Base-by-base conservation (phyloP, 1,140 invertebrate species). In the Neodiprion pinetum region DNA sequence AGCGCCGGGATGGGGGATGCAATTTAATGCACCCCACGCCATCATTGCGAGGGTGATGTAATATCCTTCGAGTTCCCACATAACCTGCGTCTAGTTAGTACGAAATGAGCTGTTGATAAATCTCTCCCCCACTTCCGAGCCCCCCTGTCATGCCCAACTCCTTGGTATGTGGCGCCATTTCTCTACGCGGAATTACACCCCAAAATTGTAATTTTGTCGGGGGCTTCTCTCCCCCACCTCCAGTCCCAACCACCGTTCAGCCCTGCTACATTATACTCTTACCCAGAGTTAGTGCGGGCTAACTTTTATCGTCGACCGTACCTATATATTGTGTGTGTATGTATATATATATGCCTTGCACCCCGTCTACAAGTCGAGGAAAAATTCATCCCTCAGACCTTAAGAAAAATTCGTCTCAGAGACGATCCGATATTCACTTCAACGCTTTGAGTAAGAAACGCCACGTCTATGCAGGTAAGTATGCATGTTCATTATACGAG, bases 201-300 rank as follows among this genome's bases (percentile, higher is more conserved):
- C 86, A 83, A 84, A 87, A 87, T 87, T 86, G 84, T 87, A 88
- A 87, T 87, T 87, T 85, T 85, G 82, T 84, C 81, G 84, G 81
- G 78, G 86, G 82, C 82, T 12, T 14, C 11, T 17, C 53, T 61
- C 53, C 11, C 7, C 28, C 28, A 40, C 28, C 28, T 5, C 28
- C 28, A 40, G 28, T 40, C 28, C 28, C 1, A 40, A 40, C 28
- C 28, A 40, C 28, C 28, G 28, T 40, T 40, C 28, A 40, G 28
- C 11, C 53, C 53, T 61, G 11, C 11, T 61, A 61, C 53, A 61
- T 61, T 61, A 61, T 61, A 61, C n/a, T 61, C 53, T 61, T 61
- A 61, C 53, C n/a, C 53, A 7, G 53, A 17, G 53, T 61, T 61
- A 12, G 53, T 61, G 53, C 11, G 53, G n/a, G 53, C 53, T 7